A percentile compares a stretch with the other conserved stretches of the same genome.
These are phyloP conservation scores for Echinarachnius parma DNA, from an alignment of 53 echinoderm and acorn worm species.

Conservation along the genomic window DNA sequence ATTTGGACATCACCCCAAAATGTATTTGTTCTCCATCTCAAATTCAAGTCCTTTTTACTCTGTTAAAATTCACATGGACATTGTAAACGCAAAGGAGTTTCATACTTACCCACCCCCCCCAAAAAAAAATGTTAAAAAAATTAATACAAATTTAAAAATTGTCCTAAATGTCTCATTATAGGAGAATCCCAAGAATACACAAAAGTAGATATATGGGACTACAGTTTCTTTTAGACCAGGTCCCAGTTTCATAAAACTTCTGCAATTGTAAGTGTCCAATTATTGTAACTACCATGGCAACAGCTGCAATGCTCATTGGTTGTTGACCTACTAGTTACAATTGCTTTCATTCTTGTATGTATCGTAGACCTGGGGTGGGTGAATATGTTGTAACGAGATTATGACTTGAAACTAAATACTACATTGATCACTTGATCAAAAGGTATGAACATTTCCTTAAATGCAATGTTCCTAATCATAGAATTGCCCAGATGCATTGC, in stretches of 20 bases:
- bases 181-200: background rate
- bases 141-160: background rate
- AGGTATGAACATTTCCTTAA: background rate
- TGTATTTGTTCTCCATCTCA: background rate
- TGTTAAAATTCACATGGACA: background rate
- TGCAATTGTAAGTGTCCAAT: background rate
- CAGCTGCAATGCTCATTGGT: background rate
- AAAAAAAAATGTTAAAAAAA: background rate
- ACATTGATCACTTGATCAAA: background rate
- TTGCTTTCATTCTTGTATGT: background rate
- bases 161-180: background rate
- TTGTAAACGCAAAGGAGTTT: background rate
- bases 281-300: background rate
- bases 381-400: background rate
- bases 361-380: background rate
- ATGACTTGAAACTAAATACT: background rate
- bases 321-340: background rate
- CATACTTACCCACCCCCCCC: background rate
- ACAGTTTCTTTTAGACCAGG: background rate
- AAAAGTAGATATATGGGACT: background rate
- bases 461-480: slow-evolving; percentile 2
- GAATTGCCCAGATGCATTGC: background rate
- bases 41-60: background rate
- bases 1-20: background rate
- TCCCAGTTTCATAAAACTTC: background rate